A percentile compares a stretch with the other conserved stretches of the same genome.
Evolutionary conservation across 2,797 vertebrate species (phyloP).

Genomic region (Myotis findleyi): DNA sequence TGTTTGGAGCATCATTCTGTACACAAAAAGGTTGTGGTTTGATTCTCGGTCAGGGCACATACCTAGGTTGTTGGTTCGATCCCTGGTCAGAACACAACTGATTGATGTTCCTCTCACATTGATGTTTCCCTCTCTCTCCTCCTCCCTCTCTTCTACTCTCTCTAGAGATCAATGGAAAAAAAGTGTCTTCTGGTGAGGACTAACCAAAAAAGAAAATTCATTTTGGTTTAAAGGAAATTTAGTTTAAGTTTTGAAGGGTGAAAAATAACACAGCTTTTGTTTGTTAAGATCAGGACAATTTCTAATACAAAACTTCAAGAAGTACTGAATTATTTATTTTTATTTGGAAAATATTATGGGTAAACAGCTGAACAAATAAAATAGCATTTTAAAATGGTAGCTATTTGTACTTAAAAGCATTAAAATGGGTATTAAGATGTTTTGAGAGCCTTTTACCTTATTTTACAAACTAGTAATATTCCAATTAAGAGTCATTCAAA

Average conservation of each 20-base stretch:
- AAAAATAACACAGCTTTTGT: not conserved
- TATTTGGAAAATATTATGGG: slow-evolving; percentile 74
- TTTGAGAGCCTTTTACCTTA: slow-evolving; percentile 67
- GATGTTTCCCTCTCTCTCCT: not conserved
- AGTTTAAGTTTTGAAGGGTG: not conserved
- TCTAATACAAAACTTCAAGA: slow-evolving; percentile 60
- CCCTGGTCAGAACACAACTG: not conserved
- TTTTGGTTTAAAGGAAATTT: not conserved
- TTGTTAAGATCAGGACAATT: slow-evolving; percentile 42
- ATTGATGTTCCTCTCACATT: not conserved
- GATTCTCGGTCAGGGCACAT: not conserved
- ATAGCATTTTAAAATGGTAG: slow-evolving; percentile 68
- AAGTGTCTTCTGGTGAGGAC: too few relatives aligned
- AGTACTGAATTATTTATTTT: slow-evolving; percentile 76
- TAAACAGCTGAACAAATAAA: slow-evolving; percentile 77
- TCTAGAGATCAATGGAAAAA: too few relatives aligned
- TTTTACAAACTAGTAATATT: slow-evolving; percentile 64
- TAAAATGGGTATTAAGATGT: slow-evolving; percentile 62
- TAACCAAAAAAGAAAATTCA: not conserved
- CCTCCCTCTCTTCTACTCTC: not conserved
- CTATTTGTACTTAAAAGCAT: slow-evolving; percentile 64
- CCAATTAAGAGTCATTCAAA: slow-evolving; percentile 62
- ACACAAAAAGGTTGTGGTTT: not conserved
- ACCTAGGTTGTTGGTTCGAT: not conserved
- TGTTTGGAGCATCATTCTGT: not conserved